Conservation (phyloP, 2,113 vertebrate genomes). For the Nannospalax galili region DNA sequence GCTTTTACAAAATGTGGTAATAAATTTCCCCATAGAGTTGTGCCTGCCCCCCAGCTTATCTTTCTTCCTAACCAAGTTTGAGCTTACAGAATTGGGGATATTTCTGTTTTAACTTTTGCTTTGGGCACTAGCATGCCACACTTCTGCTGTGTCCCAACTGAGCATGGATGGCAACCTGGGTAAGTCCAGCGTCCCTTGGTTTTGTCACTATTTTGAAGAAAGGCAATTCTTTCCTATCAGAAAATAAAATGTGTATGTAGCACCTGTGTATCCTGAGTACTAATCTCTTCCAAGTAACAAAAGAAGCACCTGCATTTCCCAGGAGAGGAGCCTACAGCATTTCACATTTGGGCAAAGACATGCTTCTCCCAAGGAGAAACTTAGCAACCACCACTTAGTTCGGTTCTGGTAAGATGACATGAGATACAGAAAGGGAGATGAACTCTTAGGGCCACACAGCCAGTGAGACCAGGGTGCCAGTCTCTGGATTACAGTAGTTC, state of each 20-base stretch:
- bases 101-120: background rate
- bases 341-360: background rate
- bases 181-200: background rate
- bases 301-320: background rate
- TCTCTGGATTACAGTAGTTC: background rate
- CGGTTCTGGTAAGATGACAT: background rate
- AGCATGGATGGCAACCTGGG: background rate
- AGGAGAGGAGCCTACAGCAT: background rate
- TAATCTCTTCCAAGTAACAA: background rate
- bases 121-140: background rate
- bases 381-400: background rate
- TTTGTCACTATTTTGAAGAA: slow-evolving; percentile 43
- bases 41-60: slow-evolving; percentile 28
- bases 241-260: slow-evolving; percentile 15
- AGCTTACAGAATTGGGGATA: background rate
- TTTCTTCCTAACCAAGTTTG: slow-evolving; percentile 30
- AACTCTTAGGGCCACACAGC: background rate
- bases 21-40: slow-evolving; percentile 50
- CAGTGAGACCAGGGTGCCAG: background rate
- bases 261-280: background rate
- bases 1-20: slow-evolving; percentile 51
- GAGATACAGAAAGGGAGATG: background rate
- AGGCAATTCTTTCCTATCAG: background rate
- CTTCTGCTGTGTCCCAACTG: background rate
- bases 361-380: background rate